These are phyloP conservation scores for Collichthys lucidus DNA, from an alignment of 2,113 vertebrate species.

Conservation along the genomic window DNA sequence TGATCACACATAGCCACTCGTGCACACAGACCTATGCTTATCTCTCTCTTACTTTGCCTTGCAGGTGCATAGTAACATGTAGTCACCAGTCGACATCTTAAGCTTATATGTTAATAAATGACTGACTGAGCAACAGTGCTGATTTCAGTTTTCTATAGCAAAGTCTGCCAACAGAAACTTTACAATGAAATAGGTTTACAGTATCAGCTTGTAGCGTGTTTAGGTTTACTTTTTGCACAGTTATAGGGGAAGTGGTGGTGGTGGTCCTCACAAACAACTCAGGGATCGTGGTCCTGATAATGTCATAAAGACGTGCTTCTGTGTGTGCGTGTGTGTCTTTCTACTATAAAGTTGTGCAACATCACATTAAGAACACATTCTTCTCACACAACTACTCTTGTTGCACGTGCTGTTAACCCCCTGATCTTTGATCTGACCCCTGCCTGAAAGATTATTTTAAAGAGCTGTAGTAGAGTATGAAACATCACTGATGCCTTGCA, in stretches of 20 bases:
- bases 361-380: constrained; percentile 5
- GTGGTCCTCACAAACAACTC: too few relatives aligned
- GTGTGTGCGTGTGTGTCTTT: neutral
- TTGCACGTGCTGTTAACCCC: constrained; percentile 38
- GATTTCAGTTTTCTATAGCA: neutral
- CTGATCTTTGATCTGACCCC: constrained; percentile 22
- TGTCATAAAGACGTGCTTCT: too few relatives aligned
- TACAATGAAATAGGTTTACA: neutral
- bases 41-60: neutral
- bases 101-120: constrained; percentile 5
- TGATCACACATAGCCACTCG: constrained; percentile 18
- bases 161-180: neutral
- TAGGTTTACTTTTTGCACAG: too few relatives aligned
- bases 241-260: too few relatives aligned
- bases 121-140: neutral
- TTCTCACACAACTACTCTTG: neutral
- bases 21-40: neutral
- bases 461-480: neutral
- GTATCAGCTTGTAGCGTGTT: too few relatives aligned
- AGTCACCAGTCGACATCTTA: constrained; percentile 4
- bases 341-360: constrained; percentile 11
- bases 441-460: constrained; percentile 3
- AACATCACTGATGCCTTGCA: too few relatives aligned
- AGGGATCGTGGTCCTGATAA: too few relatives aligned
- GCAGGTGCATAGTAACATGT: neutral